Evolutionary conservation across 2,888 invertebrate genomes (phyloP).

Genomic region (Agapostemon virescens): DNA sequence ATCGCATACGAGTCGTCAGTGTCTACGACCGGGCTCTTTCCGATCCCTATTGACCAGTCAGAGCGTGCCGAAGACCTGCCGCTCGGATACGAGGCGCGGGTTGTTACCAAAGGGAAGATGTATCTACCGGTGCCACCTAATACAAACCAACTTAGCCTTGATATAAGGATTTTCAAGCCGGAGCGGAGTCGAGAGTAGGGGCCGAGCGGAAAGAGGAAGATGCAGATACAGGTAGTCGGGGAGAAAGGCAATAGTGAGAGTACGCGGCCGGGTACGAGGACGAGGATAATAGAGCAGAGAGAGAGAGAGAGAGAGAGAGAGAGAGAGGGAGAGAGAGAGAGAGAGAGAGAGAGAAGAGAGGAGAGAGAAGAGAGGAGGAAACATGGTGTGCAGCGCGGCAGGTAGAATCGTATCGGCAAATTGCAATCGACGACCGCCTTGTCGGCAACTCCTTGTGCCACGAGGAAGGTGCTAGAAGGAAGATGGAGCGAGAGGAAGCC

Average conservation of each 20-base stretch:
- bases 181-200: constrained; percentile 25
- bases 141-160: constrained; percentile 43
- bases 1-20: neutral
- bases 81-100: constrained; percentile 64
- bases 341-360: too few species aligned
- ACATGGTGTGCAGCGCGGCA: constrained; percentile 68
- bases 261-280: constrained; percentile 2
- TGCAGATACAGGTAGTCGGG: constrained; percentile 13
- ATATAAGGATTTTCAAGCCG: constrained; percentile 62
- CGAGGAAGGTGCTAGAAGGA: constrained; percentile 36
- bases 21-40: constrained; percentile 1
- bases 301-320: neutral
- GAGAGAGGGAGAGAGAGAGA: too few species aligned
- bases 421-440: constrained; percentile 77
- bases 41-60: constrained; percentile 64
- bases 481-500: constrained; percentile 1
- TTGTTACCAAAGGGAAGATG: constrained; percentile 66
- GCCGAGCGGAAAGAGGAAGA: constrained; percentile 29
- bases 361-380: constrained; percentile 31
- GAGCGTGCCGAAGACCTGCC: constrained; percentile 52
- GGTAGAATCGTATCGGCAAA: constrained; percentile 78
- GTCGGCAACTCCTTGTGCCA: constrained; percentile 72
- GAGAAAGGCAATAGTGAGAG: constrained; percentile 7
- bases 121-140: constrained; percentile 64
- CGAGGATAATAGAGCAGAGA: constrained; percentile 20